Evolutionary conservation across 92 coral and sea anemone species (phyloP), one percentile per base, ranked within the genome.

Genomic region (Parazoanthus darwini): DNA sequence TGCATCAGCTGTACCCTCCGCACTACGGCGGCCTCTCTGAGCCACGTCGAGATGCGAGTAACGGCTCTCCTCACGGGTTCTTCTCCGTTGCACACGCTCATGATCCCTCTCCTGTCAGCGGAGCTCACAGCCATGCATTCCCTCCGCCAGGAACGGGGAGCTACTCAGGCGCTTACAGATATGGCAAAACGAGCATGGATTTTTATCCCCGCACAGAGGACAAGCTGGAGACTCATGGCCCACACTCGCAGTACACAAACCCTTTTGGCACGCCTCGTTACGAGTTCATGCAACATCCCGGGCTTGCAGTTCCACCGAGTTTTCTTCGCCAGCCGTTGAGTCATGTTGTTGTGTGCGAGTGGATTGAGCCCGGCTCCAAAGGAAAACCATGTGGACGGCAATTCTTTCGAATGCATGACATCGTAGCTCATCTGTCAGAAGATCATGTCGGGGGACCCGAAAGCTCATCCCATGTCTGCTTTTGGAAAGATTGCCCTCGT

Each of bases 381-480:
- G 99, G 97, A 29, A 97, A 97, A 68, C 99, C 99, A 22, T 97
- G 99, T 67, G 99, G 98, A 76, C 90, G 98, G 78, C 99, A 97
- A 84, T 97, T 97, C 92, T 97, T 97, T 85, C 96, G 99, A 83
- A 97, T 97, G 99, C 99, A 97, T 88, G 99, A 97, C 79, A 94
- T 97, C 43, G 99, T 97, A 77, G 95, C 99, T 35, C 99, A 97
- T 92, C 92, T 97, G 46, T 94, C 98, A 5, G 99, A 97, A 88
- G 99, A 97, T 87, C 99, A 97, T 75, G 99, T 97, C 77, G 99
- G 99, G 38, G 99, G 99, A 15, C 99, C 99, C 37, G 99, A 97
- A 81, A 92, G 98, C 81, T 92, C 98, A 25, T 91, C 99, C 51
- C 99, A 97, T 88, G 94, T 97, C 76, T 97, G 99, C 93, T 93